Conservation (phyloP, 2,797 vertebrate species). For the Corythornis leucogaster region DNA sequence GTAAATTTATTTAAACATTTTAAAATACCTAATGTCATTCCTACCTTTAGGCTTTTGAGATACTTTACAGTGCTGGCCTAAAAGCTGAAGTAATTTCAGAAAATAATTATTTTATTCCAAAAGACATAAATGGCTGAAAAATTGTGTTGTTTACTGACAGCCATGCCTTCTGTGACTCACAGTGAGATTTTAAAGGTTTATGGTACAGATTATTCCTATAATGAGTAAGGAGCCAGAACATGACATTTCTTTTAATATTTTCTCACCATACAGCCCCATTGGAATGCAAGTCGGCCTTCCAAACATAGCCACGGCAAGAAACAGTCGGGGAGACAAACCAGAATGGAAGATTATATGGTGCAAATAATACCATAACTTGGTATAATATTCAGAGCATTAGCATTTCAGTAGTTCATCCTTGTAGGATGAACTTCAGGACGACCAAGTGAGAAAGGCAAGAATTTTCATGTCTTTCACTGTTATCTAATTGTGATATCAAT, state of each 20-base stretch:
- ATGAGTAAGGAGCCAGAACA: not conserved
- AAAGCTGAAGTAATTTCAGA: not conserved
- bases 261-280: not conserved
- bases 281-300: not conserved
- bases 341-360: not conserved
- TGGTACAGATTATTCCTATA: not conserved
- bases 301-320: not conserved
- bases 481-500: not conserved
- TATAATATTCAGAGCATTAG: not conserved
- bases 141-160: not conserved
- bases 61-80: not conserved
- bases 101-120: not conserved
- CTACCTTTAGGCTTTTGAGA: not conserved
- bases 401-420: not conserved
- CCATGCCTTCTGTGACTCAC: not conserved
- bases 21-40: not conserved
- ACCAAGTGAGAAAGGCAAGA: not conserved
- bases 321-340: accelerated
- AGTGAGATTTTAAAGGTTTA: not conserved
- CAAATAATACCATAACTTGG: not conserved
- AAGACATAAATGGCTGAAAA: not conserved
- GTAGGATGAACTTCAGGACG: not conserved
- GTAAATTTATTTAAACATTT: not conserved
- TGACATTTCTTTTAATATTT: not conserved
- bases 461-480: not conserved